These are phyloP conservation scores for Enteromius trimaculatus DNA, from an alignment of 2,797 vertebrate species.

Conservation along the genomic window DNA sequence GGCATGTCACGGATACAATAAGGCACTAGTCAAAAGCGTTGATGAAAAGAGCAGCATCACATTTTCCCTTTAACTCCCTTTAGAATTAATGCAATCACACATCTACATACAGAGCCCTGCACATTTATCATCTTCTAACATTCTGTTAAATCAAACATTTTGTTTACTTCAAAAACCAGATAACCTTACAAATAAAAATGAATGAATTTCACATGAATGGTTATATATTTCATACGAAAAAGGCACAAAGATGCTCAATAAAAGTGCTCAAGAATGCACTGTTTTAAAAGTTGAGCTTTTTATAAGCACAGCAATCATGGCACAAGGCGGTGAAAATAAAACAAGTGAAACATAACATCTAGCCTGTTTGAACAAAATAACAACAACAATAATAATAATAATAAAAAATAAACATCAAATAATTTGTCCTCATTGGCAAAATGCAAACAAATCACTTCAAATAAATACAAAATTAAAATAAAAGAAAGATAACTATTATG, in stretches of 20 bases:
- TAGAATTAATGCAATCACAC: slow-evolving; percentile 48
- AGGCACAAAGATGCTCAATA: neutral
- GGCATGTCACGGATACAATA: slow-evolving; percentile 55
- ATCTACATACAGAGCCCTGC: slow-evolving; percentile 1
- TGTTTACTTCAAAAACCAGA: neutral
- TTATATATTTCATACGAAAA: neutral
- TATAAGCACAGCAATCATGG: neutral
- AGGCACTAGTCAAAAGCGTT: slow-evolving; percentile 50
- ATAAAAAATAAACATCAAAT: neutral
- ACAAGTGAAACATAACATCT: neutral
- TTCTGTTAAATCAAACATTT: slow-evolving; percentile 6
- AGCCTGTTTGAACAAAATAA: neutral
- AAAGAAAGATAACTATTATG: neutral
- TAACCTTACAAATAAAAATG: neutral
- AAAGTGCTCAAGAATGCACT: neutral
- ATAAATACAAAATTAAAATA: neutral
- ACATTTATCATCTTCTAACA: neutral
- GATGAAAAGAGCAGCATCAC: slow-evolving; percentile 48
- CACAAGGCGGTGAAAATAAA: neutral
- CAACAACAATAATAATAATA: neutral
- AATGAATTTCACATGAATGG: neutral
- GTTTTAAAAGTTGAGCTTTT: neutral
- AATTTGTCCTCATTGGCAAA: neutral
- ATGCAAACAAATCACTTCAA: neutral
- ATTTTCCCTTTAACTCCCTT: slow-evolving; percentile 36